A percentile compares a stretch with the other conserved stretches of the same genome.
phyloP scores from a whole-genome alignment of 2,888 invertebrate species.

The Trisateles emortualis region DNA sequence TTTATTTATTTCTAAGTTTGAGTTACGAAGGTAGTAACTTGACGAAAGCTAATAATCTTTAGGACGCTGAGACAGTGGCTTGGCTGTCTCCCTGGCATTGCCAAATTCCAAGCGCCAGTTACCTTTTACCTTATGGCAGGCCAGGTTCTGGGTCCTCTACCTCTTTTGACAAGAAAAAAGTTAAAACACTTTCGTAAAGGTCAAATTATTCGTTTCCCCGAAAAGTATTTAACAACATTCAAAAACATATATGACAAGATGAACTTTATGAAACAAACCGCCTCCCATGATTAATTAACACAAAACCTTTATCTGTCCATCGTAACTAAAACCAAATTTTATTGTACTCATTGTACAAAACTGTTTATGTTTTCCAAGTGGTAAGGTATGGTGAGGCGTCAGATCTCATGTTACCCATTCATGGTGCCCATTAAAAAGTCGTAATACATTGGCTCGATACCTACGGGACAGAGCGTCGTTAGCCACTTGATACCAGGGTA shows the following conservation, averaged over 20 bases:
- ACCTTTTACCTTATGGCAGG: no score
- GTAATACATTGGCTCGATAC: slow-evolving; percentile 67
- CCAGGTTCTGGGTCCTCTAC: no score
- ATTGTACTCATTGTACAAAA: slow-evolving; percentile 69
- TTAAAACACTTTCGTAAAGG: no score
- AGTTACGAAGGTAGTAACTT: no score
- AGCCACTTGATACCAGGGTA: slow-evolving; percentile 80
- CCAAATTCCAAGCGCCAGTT: no score
- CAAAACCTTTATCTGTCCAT: slow-evolving; percentile 49
- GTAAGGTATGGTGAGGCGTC: slow-evolving; percentile 59
- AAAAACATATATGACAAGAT: slow-evolving; percentile 22
- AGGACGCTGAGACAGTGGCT: no score
- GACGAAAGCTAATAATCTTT: no score
- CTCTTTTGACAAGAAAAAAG: no score
- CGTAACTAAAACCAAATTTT: slow-evolving; percentile 76
- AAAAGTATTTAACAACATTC: slow-evolving; percentile 2
- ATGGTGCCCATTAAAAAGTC: slow-evolving; percentile 83
- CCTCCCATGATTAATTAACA: slow-evolving; percentile 51
- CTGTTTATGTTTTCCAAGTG: slow-evolving; percentile 79
- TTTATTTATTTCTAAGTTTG: no score
- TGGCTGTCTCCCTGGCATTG: no score
- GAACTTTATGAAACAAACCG: slow-evolving; percentile 40
- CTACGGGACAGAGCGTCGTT: slow-evolving; percentile 85
- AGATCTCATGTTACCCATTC: slow-evolving; percentile 83
- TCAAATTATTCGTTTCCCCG: slow-evolving; percentile 1